Percentiles rank a stretch among this genome's conserved stretches.
Conservation (phyloP, 2,888 invertebrate species). For the Parthenolecanium corni region DNA sequence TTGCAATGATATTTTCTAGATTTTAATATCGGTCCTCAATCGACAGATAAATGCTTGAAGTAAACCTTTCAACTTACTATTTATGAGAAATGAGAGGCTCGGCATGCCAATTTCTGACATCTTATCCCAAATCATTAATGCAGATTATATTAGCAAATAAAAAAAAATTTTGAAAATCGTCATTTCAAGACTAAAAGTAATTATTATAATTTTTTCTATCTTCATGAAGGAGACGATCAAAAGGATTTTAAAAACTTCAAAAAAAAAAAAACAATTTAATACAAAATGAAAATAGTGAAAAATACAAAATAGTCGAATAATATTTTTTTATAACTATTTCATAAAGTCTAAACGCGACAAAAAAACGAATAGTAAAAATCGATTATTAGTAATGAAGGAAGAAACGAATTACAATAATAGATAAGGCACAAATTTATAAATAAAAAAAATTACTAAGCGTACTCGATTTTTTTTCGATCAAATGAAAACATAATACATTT, state of each 20-base stretch:
- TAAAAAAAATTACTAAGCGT: conserved; percentile 18
- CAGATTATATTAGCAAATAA: too few species aligned
- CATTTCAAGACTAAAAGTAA: too few species aligned
- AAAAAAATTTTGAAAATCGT: too few species aligned
- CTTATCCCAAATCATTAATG: too few species aligned
- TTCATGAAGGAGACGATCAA: too few species aligned
- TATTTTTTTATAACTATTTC: conserved; percentile 9
- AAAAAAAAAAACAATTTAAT: conserved; percentile 16
- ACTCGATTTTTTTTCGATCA: conserved; percentile 10
- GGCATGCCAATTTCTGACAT: too few species aligned
- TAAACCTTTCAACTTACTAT: too few species aligned
- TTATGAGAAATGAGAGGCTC: too few species aligned
- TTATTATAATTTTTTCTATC: too few species aligned
- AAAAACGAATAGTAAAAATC: conserved; percentile 7
- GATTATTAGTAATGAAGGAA: not conserved
- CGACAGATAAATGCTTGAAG: too few species aligned
- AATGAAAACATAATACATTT: not conserved
- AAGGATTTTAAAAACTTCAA: conserved; percentile 3
- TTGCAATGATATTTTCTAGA: too few species aligned
- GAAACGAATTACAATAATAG: not conserved
- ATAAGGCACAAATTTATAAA: conserved; percentile 13
- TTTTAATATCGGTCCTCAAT: too few species aligned
- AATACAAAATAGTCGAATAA: conserved; percentile 7
- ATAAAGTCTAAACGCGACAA: conserved; percentile 3
- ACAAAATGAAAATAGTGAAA: conserved; percentile 12